Percentiles rank a stretch among this genome's conserved stretches.
Evolutionary conservation across 2,888 invertebrate genomes (phyloP).

Genomic region (Campoletis raptor): DNA sequence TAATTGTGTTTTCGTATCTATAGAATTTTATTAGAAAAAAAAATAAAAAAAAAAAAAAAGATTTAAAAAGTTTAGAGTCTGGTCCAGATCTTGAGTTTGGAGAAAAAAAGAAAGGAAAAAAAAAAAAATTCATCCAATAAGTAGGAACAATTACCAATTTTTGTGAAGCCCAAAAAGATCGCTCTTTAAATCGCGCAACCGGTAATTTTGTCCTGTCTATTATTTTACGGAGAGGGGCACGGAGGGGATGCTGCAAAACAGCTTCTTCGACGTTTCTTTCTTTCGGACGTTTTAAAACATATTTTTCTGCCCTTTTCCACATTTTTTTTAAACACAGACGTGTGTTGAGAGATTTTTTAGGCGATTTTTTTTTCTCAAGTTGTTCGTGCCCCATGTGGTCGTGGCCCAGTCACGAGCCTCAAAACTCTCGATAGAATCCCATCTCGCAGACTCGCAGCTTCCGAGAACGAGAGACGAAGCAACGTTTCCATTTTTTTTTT

Average conservation of each 20-base stretch:
- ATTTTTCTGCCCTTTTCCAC: not conserved
- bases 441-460: constrained; percentile 68
- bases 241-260: constrained; percentile 1
- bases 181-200: constrained; percentile 22
- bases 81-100: not conserved
- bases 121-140: not conserved
- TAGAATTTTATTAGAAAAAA: not conserved
- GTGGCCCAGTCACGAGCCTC: constrained; percentile 45
- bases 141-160: not conserved
- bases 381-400: constrained; percentile 66
- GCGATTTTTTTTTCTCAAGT: not conserved
- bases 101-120: not conserved
- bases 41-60: not conserved
- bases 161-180: constrained; percentile 1
- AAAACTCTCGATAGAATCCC: constrained; percentile 2
- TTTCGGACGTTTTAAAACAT: not conserved
- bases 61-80: not conserved
- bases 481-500: not conserved
- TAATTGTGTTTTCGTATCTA: not conserved
- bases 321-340: not conserved
- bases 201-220: constrained; percentile 25
- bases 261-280: not conserved
- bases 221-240: constrained; percentile 1
- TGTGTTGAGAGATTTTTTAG: not conserved
- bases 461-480: constrained; percentile 72